Evolutionary conservation across 2,888 invertebrate species (phyloP).

Genomic region (Lobophora halterata): DNA sequence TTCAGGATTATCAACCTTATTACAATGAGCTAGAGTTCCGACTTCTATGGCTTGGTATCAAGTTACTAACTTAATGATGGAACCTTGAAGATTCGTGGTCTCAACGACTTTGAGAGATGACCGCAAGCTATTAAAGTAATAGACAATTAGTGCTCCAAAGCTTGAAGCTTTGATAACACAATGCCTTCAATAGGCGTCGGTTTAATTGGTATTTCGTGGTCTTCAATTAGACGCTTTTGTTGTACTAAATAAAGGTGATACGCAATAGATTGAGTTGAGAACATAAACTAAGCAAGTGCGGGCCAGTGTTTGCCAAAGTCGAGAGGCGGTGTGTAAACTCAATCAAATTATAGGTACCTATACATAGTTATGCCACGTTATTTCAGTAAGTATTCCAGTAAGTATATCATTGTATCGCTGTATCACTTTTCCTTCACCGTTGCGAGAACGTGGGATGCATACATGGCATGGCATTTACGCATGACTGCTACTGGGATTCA

Average conservation of each 20-base stretch:
- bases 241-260: slow-evolving; percentile 9
- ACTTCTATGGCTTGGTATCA: slow-evolving; percentile 27
- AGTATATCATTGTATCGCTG: no score
- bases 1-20: slow-evolving; percentile 7
- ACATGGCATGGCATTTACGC: no score
- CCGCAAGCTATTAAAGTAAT: slow-evolving; percentile 45
- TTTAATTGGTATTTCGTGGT: slow-evolving; percentile 29
- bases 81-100: slow-evolving; percentile 58
- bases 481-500: no score
- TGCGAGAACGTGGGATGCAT: no score
- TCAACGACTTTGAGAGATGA: slow-evolving; percentile 57
- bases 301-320: no score
- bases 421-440: no score
- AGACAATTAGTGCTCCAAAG: slow-evolving; percentile 30
- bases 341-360: no score
- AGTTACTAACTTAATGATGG: slow-evolving; percentile 7
- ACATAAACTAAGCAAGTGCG: slow-evolving; percentile 1
- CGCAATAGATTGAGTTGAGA: background rate
- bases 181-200: slow-evolving; percentile 23
- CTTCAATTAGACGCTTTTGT: slow-evolving; percentile 27
- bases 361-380: no score
- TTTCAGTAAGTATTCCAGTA: no score
- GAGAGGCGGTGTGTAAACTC: no score
- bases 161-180: slow-evolving; percentile 33
- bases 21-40: background rate